Evolutionary conservation across 2,113 vertebrate species (phyloP).

Genomic region (Mugil cephalus): DNA sequence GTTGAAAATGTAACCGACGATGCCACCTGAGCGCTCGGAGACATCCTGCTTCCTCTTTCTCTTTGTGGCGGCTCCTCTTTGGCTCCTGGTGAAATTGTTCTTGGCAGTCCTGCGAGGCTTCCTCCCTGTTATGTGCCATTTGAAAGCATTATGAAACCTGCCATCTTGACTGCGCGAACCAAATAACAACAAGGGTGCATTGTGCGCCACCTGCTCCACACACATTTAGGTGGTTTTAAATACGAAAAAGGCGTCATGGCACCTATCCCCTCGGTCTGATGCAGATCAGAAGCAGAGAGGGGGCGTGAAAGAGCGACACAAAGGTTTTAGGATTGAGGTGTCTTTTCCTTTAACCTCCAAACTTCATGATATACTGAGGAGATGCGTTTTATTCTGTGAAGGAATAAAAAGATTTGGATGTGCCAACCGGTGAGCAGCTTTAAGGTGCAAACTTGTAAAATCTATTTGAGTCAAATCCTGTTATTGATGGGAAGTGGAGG

Average conservation of each 20-base stretch:
- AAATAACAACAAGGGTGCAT: conserved; percentile 84
- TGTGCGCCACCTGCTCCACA: conserved; percentile 84
- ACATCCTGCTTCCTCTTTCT: conserved; percentile 29
- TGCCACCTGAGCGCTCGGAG: conserved; percentile 33
- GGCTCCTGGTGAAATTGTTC: conserved; percentile 73
- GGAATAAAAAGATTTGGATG: too few species aligned
- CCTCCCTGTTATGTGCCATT: conserved; percentile 80
- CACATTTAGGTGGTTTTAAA: conserved; percentile 82
- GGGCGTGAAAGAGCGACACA: background rate
- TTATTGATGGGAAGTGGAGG: conserved; percentile 59
- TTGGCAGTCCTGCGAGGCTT: conserved; percentile 78
- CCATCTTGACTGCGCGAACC: conserved; percentile 80
- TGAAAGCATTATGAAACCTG: conserved; percentile 83
- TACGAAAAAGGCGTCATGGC: conserved; percentile 74
- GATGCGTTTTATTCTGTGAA: too few species aligned
- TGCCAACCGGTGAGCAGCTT: conserved; percentile 5
- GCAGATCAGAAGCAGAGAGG: conserved; percentile 26
- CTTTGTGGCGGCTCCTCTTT: conserved; percentile 72
- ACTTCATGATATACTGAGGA: conserved; percentile 25
- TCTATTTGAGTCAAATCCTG: conserved; percentile 54
- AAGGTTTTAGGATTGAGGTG: background rate
- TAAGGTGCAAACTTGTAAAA: conserved; percentile 50
- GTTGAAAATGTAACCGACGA: conserved; percentile 45
- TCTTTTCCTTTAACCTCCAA: conserved; percentile 25
- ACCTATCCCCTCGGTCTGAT: conserved; percentile 69